These are phyloP conservation scores for Puntigrus tetrazona DNA, from an alignment of 2,113 vertebrate genomes.

Conservation along the genomic window DNA sequence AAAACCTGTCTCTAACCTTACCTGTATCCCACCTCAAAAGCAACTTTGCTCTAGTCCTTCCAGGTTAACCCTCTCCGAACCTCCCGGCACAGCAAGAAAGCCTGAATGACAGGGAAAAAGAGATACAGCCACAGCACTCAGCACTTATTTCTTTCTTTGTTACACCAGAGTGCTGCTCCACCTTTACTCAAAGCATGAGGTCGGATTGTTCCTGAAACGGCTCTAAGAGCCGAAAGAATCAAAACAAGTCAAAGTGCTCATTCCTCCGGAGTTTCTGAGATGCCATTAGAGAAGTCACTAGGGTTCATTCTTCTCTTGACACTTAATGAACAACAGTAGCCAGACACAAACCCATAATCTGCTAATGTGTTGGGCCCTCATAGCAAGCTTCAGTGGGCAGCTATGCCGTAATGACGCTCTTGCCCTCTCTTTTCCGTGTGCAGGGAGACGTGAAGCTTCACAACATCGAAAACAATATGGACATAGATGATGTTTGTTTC, in stretches of 20 bases:
- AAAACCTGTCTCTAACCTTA: too few species aligned
- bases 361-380: conserved; percentile 60
- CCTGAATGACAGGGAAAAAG: not conserved
- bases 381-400: conserved; percentile 58
- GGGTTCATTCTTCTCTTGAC: conserved; percentile 55
- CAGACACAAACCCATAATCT: conserved; percentile 58
- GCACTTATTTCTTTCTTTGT: conserved; percentile 28
- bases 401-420: conserved; percentile 51
- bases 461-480: conserved; percentile 37
- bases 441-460: conserved; percentile 37
- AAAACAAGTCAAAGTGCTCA: conserved; percentile 32
- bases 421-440: conserved; percentile 30
- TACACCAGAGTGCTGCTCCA: conserved; percentile 6
- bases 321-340: conserved; percentile 61
- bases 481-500: conserved; percentile 20
- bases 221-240: not conserved
- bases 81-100: not conserved
- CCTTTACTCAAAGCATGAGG: not conserved
- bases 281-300: conserved; percentile 55
- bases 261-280: not conserved
- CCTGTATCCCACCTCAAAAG: too few species aligned
- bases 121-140: not conserved
- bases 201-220: conserved; percentile 8
- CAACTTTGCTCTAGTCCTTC: not conserved
- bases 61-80: not conserved